Percentiles rank a stretch among this genome's conserved stretches.
Evolutionary conservation across 2,113 vertebrate genomes (phyloP).

Genomic region (Gracilinanus agilis): DNA sequence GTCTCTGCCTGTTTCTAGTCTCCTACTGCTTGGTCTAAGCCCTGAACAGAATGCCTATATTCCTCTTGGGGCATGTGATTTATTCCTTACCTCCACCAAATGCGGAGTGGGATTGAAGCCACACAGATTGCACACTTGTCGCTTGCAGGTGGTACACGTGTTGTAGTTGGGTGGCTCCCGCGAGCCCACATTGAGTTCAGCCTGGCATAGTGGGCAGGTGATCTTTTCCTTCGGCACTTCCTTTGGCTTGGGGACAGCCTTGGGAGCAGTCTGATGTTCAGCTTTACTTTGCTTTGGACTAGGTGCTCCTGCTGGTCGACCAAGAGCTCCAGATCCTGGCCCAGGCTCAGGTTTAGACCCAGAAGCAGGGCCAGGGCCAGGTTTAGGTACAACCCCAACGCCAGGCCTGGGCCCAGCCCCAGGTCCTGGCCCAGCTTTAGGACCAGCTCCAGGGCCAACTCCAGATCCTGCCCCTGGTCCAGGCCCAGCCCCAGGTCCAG

Average conservation of each 20-base stretch:
- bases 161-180: slow-evolving; percentile 94
- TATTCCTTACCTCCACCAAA: slow-evolving; percentile 94
- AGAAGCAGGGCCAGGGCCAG: slow-evolving; percentile 84
- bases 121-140: slow-evolving; percentile 98
- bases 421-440: slow-evolving; percentile 79
- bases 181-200: slow-evolving; percentile 91
- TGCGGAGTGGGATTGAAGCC: slow-evolving; percentile 99
- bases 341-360: slow-evolving; percentile 85
- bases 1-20: not conserved
- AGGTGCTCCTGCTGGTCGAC: slow-evolving; percentile 57
- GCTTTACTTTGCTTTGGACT: slow-evolving; percentile 79
- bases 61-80: rapidly evolving
- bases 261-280: slow-evolving; percentile 77
- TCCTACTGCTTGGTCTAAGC: not conserved
- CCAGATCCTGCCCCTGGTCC: slow-evolving; percentile 81
- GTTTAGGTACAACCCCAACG: slow-evolving; percentile 85
- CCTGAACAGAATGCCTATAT: not conserved
- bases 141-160: slow-evolving; percentile 94
- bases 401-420: slow-evolving; percentile 5
- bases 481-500: slow-evolving; percentile 76
- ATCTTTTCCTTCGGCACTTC: slow-evolving; percentile 89
- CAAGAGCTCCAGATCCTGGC: slow-evolving; percentile 80
- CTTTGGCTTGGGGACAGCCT: slow-evolving; percentile 84
- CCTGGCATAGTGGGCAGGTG: slow-evolving; percentile 96
- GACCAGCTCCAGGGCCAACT: slow-evolving; percentile 83